Evolutionary conservation across 2,797 vertebrate species (phyloP).

Genomic region (Synanceia verrucosa): DNA sequence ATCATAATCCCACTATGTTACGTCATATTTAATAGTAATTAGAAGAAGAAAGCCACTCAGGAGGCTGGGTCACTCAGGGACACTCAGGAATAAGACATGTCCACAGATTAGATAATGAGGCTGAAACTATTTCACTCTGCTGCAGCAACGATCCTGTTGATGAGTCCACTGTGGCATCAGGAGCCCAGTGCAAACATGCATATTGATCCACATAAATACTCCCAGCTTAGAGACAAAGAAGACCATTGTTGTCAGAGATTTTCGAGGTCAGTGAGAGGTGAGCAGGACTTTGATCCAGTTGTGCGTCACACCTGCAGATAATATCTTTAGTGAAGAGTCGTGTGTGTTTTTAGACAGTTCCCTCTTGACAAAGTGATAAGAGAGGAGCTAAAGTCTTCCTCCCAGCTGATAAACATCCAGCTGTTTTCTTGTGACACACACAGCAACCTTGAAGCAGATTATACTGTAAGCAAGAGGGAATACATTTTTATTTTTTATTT

Average conservation of each 20-base stretch:
- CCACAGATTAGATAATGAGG: not conserved
- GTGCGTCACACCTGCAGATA: slow-evolving; percentile 15
- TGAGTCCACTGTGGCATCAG: not conserved
- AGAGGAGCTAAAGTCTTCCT: slow-evolving; percentile 1
- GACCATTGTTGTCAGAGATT: not conserved
- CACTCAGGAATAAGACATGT: not conserved
- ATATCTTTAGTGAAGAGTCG: slow-evolving; percentile 7
- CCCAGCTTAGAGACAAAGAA: not conserved
- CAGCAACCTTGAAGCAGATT: not conserved
- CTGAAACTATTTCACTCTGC: not conserved
- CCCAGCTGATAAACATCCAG: slow-evolving; percentile 15
- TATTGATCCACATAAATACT: not conserved
- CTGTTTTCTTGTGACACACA: slow-evolving; percentile 19
- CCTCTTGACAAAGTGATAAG: slow-evolving; percentile 29
- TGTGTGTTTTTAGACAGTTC: not conserved
- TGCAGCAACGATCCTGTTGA: slow-evolving; percentile 1
- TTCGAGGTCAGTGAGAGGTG: slow-evolving; percentile 11
- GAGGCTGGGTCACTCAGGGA: not conserved
- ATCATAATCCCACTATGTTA: not conserved
- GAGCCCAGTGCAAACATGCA: not conserved
- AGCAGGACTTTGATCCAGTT: slow-evolving; percentile 51
- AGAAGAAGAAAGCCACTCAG: not conserved
- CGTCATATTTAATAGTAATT: not conserved
- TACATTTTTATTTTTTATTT: too few species aligned
- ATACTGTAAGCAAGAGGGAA: too few species aligned